Conservation (phyloP, 2,888 invertebrate genomes). For the Pogonocherus hispidulus region DNA sequence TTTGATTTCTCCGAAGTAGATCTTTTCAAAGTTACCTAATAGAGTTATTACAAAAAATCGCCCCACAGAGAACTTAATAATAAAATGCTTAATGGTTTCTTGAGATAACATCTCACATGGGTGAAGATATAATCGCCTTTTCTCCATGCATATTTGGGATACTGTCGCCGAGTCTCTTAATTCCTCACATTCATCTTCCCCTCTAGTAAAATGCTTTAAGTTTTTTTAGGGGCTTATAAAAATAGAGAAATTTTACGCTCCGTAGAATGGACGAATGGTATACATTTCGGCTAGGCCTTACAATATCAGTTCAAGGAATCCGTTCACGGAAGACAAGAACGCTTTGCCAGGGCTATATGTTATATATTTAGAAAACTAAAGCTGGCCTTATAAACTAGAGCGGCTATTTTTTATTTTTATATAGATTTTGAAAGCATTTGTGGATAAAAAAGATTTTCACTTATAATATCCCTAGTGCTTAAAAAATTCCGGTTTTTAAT, state of each 20-base stretch:
- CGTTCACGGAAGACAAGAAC: background rate
- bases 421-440: too few species aligned
- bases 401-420: too few species aligned
- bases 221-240: constrained; percentile 20
- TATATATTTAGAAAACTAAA: too few species aligned
- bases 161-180: constrained; percentile 20
- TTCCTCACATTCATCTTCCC: constrained; percentile 21
- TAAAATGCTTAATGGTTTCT: constrained; percentile 25
- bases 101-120: constrained; percentile 17
- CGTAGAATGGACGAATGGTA: constrained; percentile 10
- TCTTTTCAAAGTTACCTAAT: too few species aligned
- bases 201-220: constrained; percentile 12
- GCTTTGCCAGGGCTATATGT: background rate
- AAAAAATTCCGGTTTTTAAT: too few species aligned
- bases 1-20: too few species aligned
- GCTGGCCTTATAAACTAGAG: too few species aligned
- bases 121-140: constrained; percentile 20
- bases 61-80: constrained; percentile 22
- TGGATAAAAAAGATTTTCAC: too few species aligned
- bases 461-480: too few species aligned
- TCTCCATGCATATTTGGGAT: constrained; percentile 22
- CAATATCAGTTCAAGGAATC: background rate
- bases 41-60: background rate
- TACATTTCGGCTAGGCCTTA: constrained; percentile 12
- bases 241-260: constrained; percentile 19